Conservation (phyloP, 2,113 vertebrate species). For the Aythya baeri region DNA sequence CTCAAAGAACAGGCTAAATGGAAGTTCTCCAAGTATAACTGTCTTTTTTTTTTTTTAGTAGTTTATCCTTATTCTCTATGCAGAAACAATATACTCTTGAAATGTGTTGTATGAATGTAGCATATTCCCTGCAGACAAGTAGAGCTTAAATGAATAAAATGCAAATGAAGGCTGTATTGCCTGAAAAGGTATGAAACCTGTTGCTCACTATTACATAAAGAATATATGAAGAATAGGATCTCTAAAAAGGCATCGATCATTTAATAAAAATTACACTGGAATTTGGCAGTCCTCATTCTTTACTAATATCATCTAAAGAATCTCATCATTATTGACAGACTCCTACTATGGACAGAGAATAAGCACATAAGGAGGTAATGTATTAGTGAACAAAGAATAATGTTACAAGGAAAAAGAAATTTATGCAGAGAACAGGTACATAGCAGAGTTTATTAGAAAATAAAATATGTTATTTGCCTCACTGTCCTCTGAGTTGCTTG, state of each 20-base stretch:
- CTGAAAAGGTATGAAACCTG: neutral
- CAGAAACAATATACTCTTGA: neutral
- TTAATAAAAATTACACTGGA: constrained; percentile 1
- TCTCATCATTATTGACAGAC: neutral
- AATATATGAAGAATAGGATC: neutral
- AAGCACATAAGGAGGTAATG: neutral
- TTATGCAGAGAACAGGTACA: neutral
- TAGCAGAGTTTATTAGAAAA: neutral
- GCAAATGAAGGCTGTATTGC: neutral
- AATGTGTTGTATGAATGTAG: neutral
- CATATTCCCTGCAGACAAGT: neutral
- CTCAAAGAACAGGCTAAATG: neutral
- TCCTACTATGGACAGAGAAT: neutral
- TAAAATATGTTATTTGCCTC: neutral
- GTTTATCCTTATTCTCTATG: neutral
- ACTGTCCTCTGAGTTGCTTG: neutral
- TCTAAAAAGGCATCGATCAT: neutral
- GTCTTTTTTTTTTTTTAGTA: neutral
- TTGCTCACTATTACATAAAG: neutral
- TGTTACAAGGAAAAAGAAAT: neutral
- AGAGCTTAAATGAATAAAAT: neutral
- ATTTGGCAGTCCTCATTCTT: neutral
- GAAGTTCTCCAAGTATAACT: neutral
- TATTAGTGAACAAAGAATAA: neutral
- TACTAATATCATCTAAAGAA: neutral